Evolutionary conservation across 2,113 vertebrate species (phyloP).

Genomic region (Natator depressus): DNA sequence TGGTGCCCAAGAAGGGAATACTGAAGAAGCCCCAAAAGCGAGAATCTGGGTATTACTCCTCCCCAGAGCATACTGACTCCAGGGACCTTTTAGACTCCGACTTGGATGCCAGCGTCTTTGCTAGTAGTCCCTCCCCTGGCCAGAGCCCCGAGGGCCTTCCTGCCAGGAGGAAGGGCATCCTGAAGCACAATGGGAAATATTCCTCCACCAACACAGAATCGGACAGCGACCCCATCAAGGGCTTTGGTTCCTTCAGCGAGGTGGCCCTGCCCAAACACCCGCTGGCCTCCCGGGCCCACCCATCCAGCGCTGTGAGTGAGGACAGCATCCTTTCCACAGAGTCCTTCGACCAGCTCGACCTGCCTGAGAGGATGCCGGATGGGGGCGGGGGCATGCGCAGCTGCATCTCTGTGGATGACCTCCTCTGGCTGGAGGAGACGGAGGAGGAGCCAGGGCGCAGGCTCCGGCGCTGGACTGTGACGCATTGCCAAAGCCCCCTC

Average conservation of each 20-base stretch:
- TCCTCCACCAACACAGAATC: conserved; percentile 75
- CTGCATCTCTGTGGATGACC: conserved; percentile 90
- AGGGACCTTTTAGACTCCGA: conserved; percentile 67
- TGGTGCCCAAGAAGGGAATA: conserved; percentile 90
- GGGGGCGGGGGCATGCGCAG: conserved; percentile 77
- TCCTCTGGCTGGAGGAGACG: conserved; percentile 81
- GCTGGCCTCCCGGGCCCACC: conserved; percentile 46
- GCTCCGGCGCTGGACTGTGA: conserved; percentile 75
- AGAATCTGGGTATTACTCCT: conserved; percentile 92
- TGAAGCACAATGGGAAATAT: conserved; percentile 90
- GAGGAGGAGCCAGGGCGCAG: conserved; percentile 37
- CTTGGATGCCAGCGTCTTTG: conserved; percentile 53
- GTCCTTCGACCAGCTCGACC: conserved; percentile 94
- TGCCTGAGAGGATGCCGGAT: conserved; percentile 78
- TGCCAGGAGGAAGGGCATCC: conserved; percentile 86
- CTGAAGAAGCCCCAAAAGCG: conserved; percentile 88
- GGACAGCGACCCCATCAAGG: not conserved
- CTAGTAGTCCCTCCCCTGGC: conserved; percentile 15
- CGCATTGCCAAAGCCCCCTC: conserved; percentile 74
- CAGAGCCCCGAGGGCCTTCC: conserved; percentile 54
- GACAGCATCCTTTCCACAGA: conserved; percentile 97
- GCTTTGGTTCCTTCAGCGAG: conserved; percentile 82
- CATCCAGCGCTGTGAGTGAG: conserved; percentile 86
- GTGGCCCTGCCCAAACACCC: conserved; percentile 69
- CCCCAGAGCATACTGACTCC: conserved; percentile 86